Conservation (phyloP, 2,113 vertebrate species). For the Steatornis caripensis region DNA sequence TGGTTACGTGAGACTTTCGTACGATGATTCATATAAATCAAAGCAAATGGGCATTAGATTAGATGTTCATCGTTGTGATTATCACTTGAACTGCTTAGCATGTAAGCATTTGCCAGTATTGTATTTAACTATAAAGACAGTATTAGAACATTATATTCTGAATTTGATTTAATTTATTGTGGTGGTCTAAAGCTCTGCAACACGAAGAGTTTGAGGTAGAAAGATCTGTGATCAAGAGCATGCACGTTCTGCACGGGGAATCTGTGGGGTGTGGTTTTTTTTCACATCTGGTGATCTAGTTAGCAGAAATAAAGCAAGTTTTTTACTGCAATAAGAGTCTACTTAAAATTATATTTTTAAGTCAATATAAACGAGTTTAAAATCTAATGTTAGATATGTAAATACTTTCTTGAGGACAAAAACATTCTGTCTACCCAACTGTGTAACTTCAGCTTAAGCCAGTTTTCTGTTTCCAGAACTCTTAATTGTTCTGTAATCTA, state of each 20-base stretch:
- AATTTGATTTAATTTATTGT: not conserved
- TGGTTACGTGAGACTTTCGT: rapidly evolving
- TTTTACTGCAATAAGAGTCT: not conserved
- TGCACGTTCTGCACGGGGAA: not conserved
- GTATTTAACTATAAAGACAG: not conserved
- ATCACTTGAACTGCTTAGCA: not conserved
- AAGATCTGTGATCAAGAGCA: not conserved
- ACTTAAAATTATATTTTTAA: not conserved
- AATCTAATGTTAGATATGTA: not conserved
- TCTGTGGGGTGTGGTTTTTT: not conserved
- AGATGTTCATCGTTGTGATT: not conserved
- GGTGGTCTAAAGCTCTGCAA: not conserved
- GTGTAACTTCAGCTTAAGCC: not conserved
- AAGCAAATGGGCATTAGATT: not conserved
- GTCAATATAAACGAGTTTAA: not conserved
- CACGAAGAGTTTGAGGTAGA: not conserved
- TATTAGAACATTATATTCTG: not conserved
- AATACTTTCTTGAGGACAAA: not conserved
- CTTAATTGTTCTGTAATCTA: not conserved
- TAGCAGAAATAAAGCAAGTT: not conserved
- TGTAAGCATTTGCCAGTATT: not conserved
- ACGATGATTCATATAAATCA: not conserved
- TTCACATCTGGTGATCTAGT: not conserved
- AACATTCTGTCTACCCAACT: not conserved
- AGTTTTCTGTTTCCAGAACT: not conserved